A percentile compares a stretch with the other conserved stretches of the same genome.
These are phyloP conservation scores for Hypomesus transpacificus DNA, from an alignment of 2,113 vertebrate genomes.

Conservation along the genomic window DNA sequence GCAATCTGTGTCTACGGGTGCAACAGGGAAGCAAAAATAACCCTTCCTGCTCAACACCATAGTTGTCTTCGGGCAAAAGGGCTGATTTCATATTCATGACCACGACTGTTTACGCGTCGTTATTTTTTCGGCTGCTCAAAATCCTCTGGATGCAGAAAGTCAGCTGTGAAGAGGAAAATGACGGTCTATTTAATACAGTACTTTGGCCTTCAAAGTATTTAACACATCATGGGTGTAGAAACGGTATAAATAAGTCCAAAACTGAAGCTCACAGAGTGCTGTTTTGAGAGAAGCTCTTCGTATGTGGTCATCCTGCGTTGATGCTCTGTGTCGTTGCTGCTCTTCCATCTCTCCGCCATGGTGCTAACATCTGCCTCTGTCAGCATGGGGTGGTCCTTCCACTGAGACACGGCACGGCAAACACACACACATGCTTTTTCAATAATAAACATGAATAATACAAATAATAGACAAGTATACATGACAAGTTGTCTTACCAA, in stretches of 20 bases:
- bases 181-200: not conserved
- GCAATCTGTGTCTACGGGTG: no score
- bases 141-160: conserved; percentile 44
- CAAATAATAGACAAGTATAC: no score
- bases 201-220: not conserved
- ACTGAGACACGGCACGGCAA: conserved; percentile 22
- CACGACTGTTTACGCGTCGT: not conserved
- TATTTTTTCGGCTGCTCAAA: conserved; percentile 36
- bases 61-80: not conserved
- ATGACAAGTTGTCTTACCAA: conserved; percentile 40
- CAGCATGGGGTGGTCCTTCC: conserved; percentile 40
- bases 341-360: conserved; percentile 45
- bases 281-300: conserved; percentile 37
- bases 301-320: conserved; percentile 31
- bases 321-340: conserved; percentile 26
- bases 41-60: no score
- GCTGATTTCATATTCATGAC: not conserved
- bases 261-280: conserved; percentile 41
- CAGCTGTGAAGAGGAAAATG: conserved; percentile 39
- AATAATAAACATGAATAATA: not conserved
- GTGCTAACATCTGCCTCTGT: not conserved
- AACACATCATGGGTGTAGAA: no score
- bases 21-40: no score
- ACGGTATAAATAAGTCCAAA: not conserved
- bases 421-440: not conserved